Evolutionary conservation across 2,797 vertebrate genomes (phyloP).

Genomic region (Erithacus rubecula): DNA sequence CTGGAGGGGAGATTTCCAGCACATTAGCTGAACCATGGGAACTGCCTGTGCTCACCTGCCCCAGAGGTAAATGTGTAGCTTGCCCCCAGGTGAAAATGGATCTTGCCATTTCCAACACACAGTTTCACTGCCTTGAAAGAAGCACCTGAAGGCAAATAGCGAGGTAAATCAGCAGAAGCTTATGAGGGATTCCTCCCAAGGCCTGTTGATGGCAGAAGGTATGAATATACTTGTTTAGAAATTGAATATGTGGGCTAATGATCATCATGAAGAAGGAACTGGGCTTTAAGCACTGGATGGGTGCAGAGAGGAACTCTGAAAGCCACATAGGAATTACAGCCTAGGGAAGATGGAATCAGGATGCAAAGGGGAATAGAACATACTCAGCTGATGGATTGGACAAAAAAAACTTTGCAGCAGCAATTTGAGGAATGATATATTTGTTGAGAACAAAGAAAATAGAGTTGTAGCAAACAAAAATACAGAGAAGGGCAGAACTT

Average conservation of each 20-base stretch:
- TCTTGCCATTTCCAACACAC: neutral
- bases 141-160: neutral
- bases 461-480: neutral
- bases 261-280: neutral
- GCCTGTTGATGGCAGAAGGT: neutral
- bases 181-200: neutral
- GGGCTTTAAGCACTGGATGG: neutral
- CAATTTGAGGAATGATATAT: neutral
- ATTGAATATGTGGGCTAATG: neutral
- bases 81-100: neutral
- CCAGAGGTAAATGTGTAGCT: neutral
- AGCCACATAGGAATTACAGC: neutral
- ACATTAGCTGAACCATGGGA: neutral
- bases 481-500: neutral
- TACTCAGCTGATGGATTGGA: neutral
- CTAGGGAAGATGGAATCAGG: neutral
- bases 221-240: neutral
- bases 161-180: neutral
- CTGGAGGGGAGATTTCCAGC: slow-evolving; percentile 22
- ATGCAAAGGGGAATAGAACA: neutral
- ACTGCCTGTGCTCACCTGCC: neutral
- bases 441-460: neutral
- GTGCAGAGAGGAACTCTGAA: neutral
- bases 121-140: neutral
- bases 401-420: neutral